Conservation (phyloP, 1,140 invertebrate genomes). For the Drosophila biarmipes region DNA sequence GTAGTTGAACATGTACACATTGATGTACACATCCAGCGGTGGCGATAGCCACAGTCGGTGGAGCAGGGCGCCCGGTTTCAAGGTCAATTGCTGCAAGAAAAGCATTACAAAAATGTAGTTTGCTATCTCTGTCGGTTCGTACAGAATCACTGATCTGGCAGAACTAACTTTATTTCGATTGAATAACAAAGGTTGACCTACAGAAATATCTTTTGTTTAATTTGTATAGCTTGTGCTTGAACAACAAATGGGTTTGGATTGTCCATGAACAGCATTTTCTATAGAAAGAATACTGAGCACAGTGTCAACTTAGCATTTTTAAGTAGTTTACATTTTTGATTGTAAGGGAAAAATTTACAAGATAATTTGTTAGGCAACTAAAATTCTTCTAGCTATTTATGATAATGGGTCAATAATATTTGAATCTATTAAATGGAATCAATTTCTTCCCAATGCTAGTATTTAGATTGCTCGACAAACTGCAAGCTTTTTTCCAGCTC, state of each 20-base stretch:
- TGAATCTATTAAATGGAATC: not conserved
- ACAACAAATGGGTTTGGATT: not conserved
- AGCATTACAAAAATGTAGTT: not conserved
- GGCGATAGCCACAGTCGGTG: constrained; percentile 89
- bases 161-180: not conserved
- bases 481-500: not conserved
- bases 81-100: constrained; percentile 85
- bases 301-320: not conserved
- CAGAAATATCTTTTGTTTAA: not conserved
- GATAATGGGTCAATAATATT: too few species aligned
- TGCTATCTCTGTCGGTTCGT: not conserved
- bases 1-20: constrained; percentile 93
- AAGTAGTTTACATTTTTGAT: not conserved
- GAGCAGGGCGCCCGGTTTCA: constrained; percentile 86
- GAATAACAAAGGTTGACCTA: not conserved
- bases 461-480: not conserved
- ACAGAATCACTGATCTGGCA: not conserved
- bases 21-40: constrained; percentile 89
- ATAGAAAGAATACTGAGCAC: not conserved
- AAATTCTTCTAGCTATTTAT: not conserved
- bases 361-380: not conserved
- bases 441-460: not conserved
- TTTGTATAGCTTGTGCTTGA: not conserved
- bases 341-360: not conserved
- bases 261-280: not conserved